phyloP scores from a whole-genome alignment of 2,113 vertebrate genomes.

The Balaenoptera acutorostrata region DNA sequence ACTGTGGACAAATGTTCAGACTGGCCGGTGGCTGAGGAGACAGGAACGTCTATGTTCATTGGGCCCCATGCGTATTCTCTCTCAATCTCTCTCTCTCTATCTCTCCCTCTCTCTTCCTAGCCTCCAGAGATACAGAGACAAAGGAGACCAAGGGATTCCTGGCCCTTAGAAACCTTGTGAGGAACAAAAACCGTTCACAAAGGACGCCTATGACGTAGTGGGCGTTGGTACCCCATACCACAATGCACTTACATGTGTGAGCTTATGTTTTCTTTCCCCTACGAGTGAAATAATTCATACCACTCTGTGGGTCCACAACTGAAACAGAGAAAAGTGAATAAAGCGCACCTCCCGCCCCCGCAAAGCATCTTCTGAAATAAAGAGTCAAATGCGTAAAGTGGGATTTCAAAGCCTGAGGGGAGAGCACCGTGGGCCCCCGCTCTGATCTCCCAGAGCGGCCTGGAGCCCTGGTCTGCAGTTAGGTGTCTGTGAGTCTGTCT shows the following conservation, averaged over 20 bases:
- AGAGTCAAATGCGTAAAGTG: not conserved
- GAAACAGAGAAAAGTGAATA: not conserved
- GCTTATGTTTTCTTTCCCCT: not conserved
- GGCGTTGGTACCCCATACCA: not conserved
- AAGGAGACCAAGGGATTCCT: not conserved
- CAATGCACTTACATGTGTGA: not conserved
- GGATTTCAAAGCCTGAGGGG: not conserved
- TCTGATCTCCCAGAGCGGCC: not conserved
- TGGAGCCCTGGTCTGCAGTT: not conserved
- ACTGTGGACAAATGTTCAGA: not conserved
- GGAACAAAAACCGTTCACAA: fast-evolving
- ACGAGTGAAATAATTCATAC: not conserved
- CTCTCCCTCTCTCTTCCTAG: too few relatives aligned
- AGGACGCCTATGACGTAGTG: fast-evolving
- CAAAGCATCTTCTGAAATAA: not conserved
- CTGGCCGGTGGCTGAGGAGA: not conserved
- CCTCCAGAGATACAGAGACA: not conserved
- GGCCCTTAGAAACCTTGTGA: not conserved
- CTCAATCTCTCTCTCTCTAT: too few relatives aligned
- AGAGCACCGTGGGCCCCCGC: fast-evolving
- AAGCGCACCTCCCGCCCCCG: fast-evolving
- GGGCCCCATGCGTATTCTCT: fast-evolving
- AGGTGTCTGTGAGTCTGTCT: not conserved
- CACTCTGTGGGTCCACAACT: not conserved
- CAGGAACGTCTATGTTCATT: fast-evolving